Base-by-base conservation (phyloP, 2,113 vertebrate species). In the Callopanchax toddi region DNA sequence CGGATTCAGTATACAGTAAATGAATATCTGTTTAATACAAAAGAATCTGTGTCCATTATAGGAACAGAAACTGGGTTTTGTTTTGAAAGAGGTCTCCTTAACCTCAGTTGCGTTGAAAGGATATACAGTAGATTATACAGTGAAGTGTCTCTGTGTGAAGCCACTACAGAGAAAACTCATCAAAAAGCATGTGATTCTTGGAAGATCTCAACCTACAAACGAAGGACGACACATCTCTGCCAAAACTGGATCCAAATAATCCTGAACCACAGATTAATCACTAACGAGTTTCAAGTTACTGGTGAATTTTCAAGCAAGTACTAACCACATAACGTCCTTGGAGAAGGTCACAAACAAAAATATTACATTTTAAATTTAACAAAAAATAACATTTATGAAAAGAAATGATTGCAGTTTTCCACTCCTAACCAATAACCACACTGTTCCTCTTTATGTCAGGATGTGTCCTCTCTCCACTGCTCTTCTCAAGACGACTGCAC, bases 81-180 rank as follows among this genome's bases (percentile, higher is more conserved):
- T 55, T 39, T 55, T 39, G 12, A 55, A 17, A 17, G 20, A 56
- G 36, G 16, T 21, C 52, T 39, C 15, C 21, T 56, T 40, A 40
- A 58, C 17, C 25, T 43, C 20, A 22, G n/a, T n/a, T 22, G 34
- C 20, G 15, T 9, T n/a, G 6, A 43, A 40, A 25, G 15, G 25
- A n/a, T n/a, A n/a, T n/a, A n/a, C n/a, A n/a, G n/a, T n/a, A n/a
- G n/a, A 16, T 57, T 26, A 18, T 29, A n/a, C 7, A n/a, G n/a
- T n/a, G n/a, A n/a, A n/a, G 22, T 29, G 10, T 13, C 23, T 43
- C 23, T 3, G 11, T 39, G n/a, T 18, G 25, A 29, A 3, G 20
- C 22, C 17, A 17, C 2, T 26, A 25, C 39, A 26, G 13, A 43
- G 37, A 10, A 12, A 9, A 6, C n/a, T 17, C n/a, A 2, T 43